A percentile compares a stretch with the other conserved stretches of the same genome.
Evolutionary conservation across 1,140 invertebrate species (phyloP).

Genomic region (Cotesia chilonis): DNA sequence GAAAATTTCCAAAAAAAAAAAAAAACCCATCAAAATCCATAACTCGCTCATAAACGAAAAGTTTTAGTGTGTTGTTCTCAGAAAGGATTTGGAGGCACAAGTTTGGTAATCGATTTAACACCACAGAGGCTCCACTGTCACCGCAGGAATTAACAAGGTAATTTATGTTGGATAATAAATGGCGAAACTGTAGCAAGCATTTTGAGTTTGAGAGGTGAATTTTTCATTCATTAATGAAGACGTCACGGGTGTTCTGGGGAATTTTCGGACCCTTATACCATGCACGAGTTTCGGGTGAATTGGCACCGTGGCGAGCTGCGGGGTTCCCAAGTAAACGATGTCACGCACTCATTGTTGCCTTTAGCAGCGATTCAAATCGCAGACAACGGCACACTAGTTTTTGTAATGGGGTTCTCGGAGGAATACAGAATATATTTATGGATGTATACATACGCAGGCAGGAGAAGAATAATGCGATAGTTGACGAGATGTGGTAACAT

Average conservation of each 20-base stretch:
- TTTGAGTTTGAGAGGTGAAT: not conserved
- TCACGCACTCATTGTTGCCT: slow-evolving; percentile 51
- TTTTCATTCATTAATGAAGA: slow-evolving; percentile 54
- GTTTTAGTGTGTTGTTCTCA: not conserved
- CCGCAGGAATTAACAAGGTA: slow-evolving; percentile 19
- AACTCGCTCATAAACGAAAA: not conserved
- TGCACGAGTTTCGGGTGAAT: too few relatives aligned
- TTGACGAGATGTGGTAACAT: too few relatives aligned
- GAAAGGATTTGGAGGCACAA: slow-evolving; percentile 2
- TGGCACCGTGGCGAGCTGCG: slow-evolving; percentile 51
- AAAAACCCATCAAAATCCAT: too few relatives aligned
- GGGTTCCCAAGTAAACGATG: slow-evolving; percentile 58
- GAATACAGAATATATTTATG: too few relatives aligned
- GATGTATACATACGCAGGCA: too few relatives aligned
- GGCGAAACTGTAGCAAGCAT: too few relatives aligned
- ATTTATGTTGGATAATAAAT: slow-evolving; percentile 3
- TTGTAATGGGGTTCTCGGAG: too few relatives aligned
- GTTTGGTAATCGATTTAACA: slow-evolving; percentile 43
- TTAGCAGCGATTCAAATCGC: slow-evolving; percentile 48
- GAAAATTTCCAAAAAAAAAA: too few relatives aligned
- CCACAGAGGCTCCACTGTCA: slow-evolving; percentile 28
- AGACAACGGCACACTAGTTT: too few relatives aligned
- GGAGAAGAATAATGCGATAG: too few relatives aligned
- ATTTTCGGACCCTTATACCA: slow-evolving; percentile 43
- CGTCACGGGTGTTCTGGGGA: slow-evolving; percentile 51